phyloP scores from a whole-genome alignment of 2,113 vertebrate genomes.

The Spea bombifrons region DNA sequence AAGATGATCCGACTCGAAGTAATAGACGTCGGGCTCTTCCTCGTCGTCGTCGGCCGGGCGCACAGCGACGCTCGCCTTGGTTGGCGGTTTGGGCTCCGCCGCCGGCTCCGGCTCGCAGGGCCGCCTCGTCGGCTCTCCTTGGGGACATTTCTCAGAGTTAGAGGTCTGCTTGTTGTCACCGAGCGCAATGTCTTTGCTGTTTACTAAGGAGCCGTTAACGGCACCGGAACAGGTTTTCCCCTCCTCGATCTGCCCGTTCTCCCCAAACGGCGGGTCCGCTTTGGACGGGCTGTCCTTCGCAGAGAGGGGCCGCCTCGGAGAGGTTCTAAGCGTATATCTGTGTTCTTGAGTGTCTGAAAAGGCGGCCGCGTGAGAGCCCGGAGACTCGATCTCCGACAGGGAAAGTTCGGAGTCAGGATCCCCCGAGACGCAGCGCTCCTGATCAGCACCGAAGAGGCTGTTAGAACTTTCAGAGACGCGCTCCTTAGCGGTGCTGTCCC shows the following conservation, averaged over 20 bases:
- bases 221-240: conserved; percentile 67
- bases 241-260: conserved; percentile 82
- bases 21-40: conserved; percentile 97
- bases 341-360: conserved; percentile 90
- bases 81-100: conserved; percentile 65
- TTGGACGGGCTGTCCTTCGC: conserved; percentile 78
- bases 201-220: conserved; percentile 61
- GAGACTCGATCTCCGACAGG: conserved; percentile 66
- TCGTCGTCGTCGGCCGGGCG: conserved; percentile 84
- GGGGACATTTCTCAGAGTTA: conserved; percentile 62
- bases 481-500: conserved; percentile 79
- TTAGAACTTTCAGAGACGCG: conserved; percentile 70
- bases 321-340: conserved; percentile 92
- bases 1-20: conserved; percentile 99
- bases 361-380: conserved; percentile 68
- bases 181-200: conserved; percentile 62
- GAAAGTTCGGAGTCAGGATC: conserved; percentile 68
- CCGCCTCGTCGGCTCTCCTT: conserved; percentile 64
- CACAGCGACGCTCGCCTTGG: conserved; percentile 79
- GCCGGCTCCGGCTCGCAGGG: conserved; percentile 62
- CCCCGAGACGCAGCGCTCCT: conserved; percentile 76
- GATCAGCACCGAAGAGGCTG: conserved; percentile 53
- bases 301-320: conserved; percentile 79
- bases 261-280: conserved; percentile 78
- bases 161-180: conserved; percentile 62